Evolutionary conservation across 2,113 vertebrate genomes (phyloP).

Genomic region (Hymenochirus boettgeri): DNA sequence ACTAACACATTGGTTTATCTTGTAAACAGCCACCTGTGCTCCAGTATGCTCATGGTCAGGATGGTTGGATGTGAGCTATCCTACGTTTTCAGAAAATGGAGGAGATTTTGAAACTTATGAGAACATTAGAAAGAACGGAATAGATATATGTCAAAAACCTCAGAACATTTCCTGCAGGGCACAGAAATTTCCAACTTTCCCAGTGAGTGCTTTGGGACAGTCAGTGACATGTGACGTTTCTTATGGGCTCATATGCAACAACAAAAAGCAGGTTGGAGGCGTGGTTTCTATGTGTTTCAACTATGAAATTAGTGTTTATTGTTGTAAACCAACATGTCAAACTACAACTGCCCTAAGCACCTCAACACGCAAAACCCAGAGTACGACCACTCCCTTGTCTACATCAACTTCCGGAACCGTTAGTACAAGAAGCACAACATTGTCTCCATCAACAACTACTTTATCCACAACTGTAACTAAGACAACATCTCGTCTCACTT

Average conservation of each 20-base stretch:
- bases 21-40: too few species aligned
- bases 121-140: conserved; percentile 47
- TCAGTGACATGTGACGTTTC: conserved; percentile 46
- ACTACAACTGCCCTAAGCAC: too few species aligned
- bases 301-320: conserved; percentile 47
- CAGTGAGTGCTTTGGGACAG: conserved; percentile 44
- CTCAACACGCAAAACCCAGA: too few species aligned
- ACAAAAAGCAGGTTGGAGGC: conserved; percentile 46
- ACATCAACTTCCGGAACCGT: too few species aligned
- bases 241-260: conserved; percentile 52
- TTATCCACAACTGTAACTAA: too few species aligned
- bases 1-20: too few species aligned
- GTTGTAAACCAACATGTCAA: too few species aligned
- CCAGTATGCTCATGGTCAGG: background rate
- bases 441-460: too few species aligned
- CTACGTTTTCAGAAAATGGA: background rate
- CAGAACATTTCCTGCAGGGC: conserved; percentile 53
- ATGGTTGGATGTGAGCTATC: conserved; percentile 21
- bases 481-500: too few species aligned
- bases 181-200: conserved; percentile 3
- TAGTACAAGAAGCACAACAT: too few species aligned
- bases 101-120: conserved; percentile 50
- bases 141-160: conserved; percentile 37
- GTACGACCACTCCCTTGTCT: too few species aligned
- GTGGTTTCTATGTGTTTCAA: conserved; percentile 45